Percentiles rank a stretch among this genome's conserved stretches.
phyloP scores from a whole-genome alignment of 2,797 vertebrate species.

The Acipenser transmontanus region DNA sequence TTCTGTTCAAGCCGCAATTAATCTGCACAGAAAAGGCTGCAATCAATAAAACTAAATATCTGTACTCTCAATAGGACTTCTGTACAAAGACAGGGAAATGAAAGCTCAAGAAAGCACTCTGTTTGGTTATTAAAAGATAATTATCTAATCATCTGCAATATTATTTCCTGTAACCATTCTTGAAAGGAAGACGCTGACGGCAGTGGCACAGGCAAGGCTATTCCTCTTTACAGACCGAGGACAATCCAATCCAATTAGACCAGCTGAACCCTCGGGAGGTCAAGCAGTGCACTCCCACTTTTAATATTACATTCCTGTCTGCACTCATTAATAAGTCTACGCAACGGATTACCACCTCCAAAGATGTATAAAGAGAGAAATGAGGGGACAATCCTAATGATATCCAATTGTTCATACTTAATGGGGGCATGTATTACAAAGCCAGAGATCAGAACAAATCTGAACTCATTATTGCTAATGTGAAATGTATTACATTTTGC shows the following conservation, averaged over 20 bases:
- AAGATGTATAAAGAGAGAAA: constrained; percentile 62
- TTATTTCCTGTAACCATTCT: neutral
- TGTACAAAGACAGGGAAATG: constrained; percentile 24
- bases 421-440: constrained; percentile 31
- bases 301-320: constrained; percentile 67
- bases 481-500: constrained; percentile 60
- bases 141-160: constrained; percentile 12
- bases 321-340: constrained; percentile 71
- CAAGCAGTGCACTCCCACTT: constrained; percentile 59
- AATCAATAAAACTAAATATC: neutral
- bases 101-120: constrained; percentile 20
- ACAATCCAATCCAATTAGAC: constrained; percentile 68
- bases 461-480: constrained; percentile 63
- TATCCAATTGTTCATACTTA: constrained; percentile 58
- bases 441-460: constrained; percentile 24
- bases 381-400: constrained; percentile 59
- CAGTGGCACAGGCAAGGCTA: constrained; percentile 60
- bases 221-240: constrained; percentile 59
- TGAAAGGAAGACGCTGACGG: constrained; percentile 9
- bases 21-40: too few species aligned
- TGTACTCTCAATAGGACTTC: too few species aligned
- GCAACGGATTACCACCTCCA: constrained; percentile 71
- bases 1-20: too few species aligned
- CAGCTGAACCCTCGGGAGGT: constrained; percentile 67
- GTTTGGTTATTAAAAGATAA: constrained; percentile 24